Evolutionary conservation across 2,888 invertebrate genomes (phyloP), one percentile per base, ranked within the genome.

Genomic region (Acrobasis suavella): DNA sequence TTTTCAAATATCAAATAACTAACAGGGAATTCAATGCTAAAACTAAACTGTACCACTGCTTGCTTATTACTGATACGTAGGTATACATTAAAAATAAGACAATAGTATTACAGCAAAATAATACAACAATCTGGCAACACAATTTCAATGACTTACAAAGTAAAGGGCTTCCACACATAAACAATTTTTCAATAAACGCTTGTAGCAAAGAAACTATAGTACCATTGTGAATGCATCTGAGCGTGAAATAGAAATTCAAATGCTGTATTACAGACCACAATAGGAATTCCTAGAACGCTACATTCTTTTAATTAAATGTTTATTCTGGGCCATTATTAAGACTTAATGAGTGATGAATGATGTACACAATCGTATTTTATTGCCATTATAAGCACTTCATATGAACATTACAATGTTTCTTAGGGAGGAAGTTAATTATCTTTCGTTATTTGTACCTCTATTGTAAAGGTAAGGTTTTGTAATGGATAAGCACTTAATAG

Each of bases 161-260:
- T 55, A 39, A 10, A n/a, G 55, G 64, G 64, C 69, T 69, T 75
- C 76, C 37, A 37, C 50, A 59, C 50, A 59, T 38, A 12, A 10
- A 10, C 49, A 16, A 50, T 59, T 50, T 50, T 59, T 80, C 76
- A 76, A 80, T 79, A 76, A 79, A 72, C 77, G 73, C 74, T 77
- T 77, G 80, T 81, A 79, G 74, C 76, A 78, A 78, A 76, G 79
- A 73, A 81, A 82, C 75, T 76, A n/a, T n/a, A 78, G 79, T 81
- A 80, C 82, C 77, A 83, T 85, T 85, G 82, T 72, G 72, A 69
- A 73, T 63, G 65, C 80, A 83, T 69, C 78, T 77, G 73, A 83
- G 78, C 86, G 81, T 87, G 86, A 81, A 87, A 87, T 85, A 77
- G 83, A 81, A 78, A 78, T 78, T 78, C 75, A 72, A 75, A 76